phyloP scores from a whole-genome alignment of 2,113 vertebrate species.

The Corydoras maculifer region DNA sequence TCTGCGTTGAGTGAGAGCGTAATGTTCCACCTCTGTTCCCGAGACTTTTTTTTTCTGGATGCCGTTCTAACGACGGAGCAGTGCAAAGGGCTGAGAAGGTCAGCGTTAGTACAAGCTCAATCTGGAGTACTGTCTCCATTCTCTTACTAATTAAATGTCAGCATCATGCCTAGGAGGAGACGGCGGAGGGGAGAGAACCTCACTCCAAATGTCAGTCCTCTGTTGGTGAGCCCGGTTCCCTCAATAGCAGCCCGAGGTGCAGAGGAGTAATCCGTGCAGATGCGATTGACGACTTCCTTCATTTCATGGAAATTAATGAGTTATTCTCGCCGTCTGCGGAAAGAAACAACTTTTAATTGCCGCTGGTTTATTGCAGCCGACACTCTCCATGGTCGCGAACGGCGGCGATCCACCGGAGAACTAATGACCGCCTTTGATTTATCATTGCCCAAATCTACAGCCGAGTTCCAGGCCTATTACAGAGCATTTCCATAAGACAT shows the following conservation, averaged over 20 bases:
- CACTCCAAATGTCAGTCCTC: constrained; percentile 45
- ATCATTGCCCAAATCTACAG: constrained; percentile 30
- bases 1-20: no score
- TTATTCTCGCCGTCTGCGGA: constrained; percentile 14
- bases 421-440: constrained; percentile 39
- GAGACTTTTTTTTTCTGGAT: constrained; percentile 24
- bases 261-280: constrained; percentile 35
- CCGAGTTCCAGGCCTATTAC: constrained; percentile 34
- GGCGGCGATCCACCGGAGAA: neutral
- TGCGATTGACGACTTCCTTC: constrained; percentile 25
- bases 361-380: constrained; percentile 12
- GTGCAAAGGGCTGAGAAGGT: constrained; percentile 65
- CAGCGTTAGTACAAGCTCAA: constrained; percentile 62
- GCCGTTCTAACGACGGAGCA: constrained; percentile 62
- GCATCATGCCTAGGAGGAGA: constrained; percentile 35
- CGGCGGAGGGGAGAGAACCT: constrained; percentile 38
- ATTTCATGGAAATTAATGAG: constrained; percentile 33
- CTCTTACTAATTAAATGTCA: constrained; percentile 74
- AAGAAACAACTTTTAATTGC: constrained; percentile 23
- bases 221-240: constrained; percentile 35
- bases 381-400: neutral
- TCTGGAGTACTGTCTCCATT: constrained; percentile 58
- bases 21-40: no score
- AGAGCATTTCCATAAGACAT: constrained; percentile 33
- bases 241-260: constrained; percentile 35